Base-by-base conservation (phyloP, 2,113 vertebrate species). In the Muntiacus muntjak region DNA sequence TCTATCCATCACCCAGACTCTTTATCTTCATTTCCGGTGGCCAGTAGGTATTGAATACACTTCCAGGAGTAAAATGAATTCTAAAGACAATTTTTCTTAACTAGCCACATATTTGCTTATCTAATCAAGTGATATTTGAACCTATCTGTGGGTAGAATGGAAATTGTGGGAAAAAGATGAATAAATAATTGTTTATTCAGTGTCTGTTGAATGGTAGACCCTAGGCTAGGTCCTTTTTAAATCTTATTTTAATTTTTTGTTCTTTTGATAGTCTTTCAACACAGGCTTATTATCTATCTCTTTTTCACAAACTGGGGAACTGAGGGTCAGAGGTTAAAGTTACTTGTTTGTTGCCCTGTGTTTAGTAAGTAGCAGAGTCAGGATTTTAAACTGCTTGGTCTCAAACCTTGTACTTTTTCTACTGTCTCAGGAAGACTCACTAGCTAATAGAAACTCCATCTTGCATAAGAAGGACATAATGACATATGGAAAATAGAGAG, bases 11-110 rank as follows among this genome's bases (percentile, higher is more conserved):
- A 16, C 36, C 58, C 5, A 14, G 30, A 7, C 28, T 55, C 36
- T 33, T 55, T 28, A 40, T 3, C 25, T 71, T 23, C 25, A 2
- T 62, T 11, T 94, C 43, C 2, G 14, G 79, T 4, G 17, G 17
- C 50, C 17, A 3, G 1, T 33, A 58, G 16, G 50, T 23, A 14
- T 4, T 79, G 50, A 91, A 36, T 88, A 58, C 36, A 86, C 45
- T 78, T 17, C 47, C 15, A 21, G 15, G 5, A 1, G 50, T 55
- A n/a, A 83, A 95, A 71, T 45, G n/a, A 7, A 81, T 26, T 13
- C 76, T 87, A 14, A 71, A 36, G 26, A 60, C 30, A 87, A 74
- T 74, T 83, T 50, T 95, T 30, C 15, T n/a, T 83, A 78, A 52
- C 19, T 93, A 95, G 30, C 7, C 52, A 55, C 28, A 25, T 74